These are phyloP conservation scores for Morpho deidamia DNA, from an alignment of 2,888 invertebrate genomes.

Conservation along the genomic window DNA sequence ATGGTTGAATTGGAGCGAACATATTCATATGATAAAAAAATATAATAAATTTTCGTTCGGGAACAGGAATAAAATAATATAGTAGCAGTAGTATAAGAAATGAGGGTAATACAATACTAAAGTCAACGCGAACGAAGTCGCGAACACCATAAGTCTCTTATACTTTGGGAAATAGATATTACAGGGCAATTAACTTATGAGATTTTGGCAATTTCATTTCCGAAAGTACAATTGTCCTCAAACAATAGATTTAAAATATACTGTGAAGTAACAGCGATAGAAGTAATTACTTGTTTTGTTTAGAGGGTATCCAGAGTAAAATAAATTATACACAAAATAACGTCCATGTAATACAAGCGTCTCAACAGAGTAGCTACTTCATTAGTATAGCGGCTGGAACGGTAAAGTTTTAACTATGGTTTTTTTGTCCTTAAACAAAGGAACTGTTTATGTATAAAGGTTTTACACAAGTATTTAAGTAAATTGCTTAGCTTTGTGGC, in stretches of 20 bases:
- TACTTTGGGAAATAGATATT: too few relatives aligned
- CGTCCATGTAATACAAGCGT: conserved; percentile 25
- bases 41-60: too few relatives aligned
- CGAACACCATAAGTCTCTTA: not conserved
- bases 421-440: conserved; percentile 54
- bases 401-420: conserved; percentile 52
- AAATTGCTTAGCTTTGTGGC: too few relatives aligned
- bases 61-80: too few relatives aligned
- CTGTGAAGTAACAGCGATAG: not conserved
- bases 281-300: too few relatives aligned
- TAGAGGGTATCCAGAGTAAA: not conserved
- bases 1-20: too few relatives aligned
- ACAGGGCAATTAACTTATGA: too few relatives aligned
- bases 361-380: conserved; percentile 53
- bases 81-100: too few relatives aligned
- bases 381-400: conserved; percentile 49
- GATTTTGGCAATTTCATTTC: too few relatives aligned
- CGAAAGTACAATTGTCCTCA: too few relatives aligned
- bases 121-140: not conserved
- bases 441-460: conserved; percentile 26
- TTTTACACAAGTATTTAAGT: conserved; percentile 4
- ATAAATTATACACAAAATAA: not conserved
- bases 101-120: too few relatives aligned
- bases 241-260: not conserved
- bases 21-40: too few relatives aligned